Base-by-base conservation (phyloP, 2,888 invertebrate species). In the Monopis laevigella region DNA sequence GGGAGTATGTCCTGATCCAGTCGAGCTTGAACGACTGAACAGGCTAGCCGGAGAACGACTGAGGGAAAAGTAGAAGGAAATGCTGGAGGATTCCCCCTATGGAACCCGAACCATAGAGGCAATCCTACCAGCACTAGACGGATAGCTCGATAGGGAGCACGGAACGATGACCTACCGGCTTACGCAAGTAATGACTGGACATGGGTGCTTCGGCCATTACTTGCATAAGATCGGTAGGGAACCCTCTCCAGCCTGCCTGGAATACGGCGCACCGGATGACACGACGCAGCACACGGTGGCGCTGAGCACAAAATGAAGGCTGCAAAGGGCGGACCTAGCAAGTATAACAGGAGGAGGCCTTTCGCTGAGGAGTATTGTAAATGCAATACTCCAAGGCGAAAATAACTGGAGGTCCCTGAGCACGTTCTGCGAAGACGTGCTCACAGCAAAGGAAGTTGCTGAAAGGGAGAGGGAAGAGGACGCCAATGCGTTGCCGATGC, bases 121-220 rank as follows among this genome's bases (percentile, higher is more conserved):
- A 34, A 10, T 34, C 35, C 35, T 34, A 10, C 35, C 35, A n/a
- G 10, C 16, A 8, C 18, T 34, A 4, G 14, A 4, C 35, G 7
- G 8, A 4, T 34, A 17, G 35, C 35, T 16, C n/a, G n/a, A n/a
- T n/a, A n/a, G n/a, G n/a, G n/a, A n/a, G n/a, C n/a, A n/a, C 8
- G 26, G 26, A 26, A 26, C 8, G 8, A n/a, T 39, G n/a, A 42
- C 10, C 21, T 48, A 44, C 30, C 41, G 43, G 30, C 44, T 47
- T 5, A 44, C 44, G 2, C 50, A 51, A 32, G 36, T 41, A 3
- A 46, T 53, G 7, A 34, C 49, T 1, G 53, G 50, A 1, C 52
- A 53, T 19, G 50, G 53, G 5, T 46, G 47, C 17, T 50, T 52
- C 41, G 41, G 44, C 6, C 13, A 18, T 2, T 51, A 50, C 38